A percentile compares a stretch with the other conserved stretches of the same genome.
These are phyloP conservation scores for Hetaerina titia DNA, from an alignment of 2,888 invertebrate species.

Conservation along the genomic window DNA sequence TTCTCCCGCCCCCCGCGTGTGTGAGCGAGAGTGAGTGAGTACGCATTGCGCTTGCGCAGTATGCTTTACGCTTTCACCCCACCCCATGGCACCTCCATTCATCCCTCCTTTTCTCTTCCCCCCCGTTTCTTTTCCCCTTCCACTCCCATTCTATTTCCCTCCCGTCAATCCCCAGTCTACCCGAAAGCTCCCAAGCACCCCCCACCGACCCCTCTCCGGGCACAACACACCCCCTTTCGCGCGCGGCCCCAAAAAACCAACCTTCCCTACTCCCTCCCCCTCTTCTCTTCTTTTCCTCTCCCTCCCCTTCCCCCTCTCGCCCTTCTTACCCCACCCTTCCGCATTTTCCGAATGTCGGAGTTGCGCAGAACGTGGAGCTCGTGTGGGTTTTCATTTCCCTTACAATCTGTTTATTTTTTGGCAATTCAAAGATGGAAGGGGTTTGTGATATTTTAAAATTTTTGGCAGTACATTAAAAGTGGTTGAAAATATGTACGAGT, in stretches of 20 bases:
- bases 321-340: no score
- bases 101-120: background rate
- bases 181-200: background rate
- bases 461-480: no score
- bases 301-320: background rate
- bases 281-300: no score
- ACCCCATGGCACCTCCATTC: constrained; percentile 44
- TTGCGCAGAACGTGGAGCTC: background rate
- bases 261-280: background rate
- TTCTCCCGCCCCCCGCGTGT: background rate
- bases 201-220: background rate
- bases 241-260: background rate
- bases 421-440: no score
- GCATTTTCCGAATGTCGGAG: background rate
- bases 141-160: background rate
- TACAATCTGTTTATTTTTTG: background rate
- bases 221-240: background rate
- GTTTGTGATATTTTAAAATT: no score
- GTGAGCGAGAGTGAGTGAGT: background rate
- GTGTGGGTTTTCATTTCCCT: background rate
- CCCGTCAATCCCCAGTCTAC: background rate
- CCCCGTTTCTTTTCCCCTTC: background rate
- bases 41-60: constrained; percentile 28
- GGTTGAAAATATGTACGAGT: no score
- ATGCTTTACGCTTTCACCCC: constrained; percentile 33